phyloP scores from a whole-genome alignment of 1,140 invertebrate species.

The fruit fly (Drosophila melanogaster) region DNA sequence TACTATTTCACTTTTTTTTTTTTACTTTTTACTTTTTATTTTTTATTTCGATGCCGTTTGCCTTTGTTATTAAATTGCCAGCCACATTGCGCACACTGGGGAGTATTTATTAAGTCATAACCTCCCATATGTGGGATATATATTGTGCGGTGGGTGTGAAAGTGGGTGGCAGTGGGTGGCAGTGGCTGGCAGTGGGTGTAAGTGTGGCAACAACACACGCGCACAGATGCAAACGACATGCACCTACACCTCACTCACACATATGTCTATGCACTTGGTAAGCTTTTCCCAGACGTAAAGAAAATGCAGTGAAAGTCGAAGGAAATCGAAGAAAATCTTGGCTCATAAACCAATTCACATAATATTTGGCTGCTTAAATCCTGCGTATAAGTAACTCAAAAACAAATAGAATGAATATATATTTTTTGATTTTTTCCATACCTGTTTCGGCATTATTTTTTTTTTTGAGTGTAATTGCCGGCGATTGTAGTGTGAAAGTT shows the following conservation, averaged over 20 bases:
- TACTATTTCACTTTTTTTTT: slow-evolving; percentile 1
- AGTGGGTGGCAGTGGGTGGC: not conserved
- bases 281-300: slow-evolving; percentile 9
- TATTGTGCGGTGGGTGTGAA: not conserved
- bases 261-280: not conserved
- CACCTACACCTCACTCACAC: slow-evolving; percentile 35
- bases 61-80: slow-evolving; percentile 80
- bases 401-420: too few species aligned
- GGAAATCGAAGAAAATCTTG: not conserved
- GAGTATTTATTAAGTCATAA: slow-evolving; percentile 82
- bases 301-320: slow-evolving; percentile 13
- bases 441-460: too few species aligned
- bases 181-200: slow-evolving; percentile 11
- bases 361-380: not conserved
- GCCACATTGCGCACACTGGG: slow-evolving; percentile 70
- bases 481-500: slow-evolving; percentile 42
- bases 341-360: too few species aligned
- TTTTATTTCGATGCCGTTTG: slow-evolving; percentile 54
- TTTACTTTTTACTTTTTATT: not conserved
- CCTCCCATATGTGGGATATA: slow-evolving; percentile 17
- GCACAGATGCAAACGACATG: slow-evolving; percentile 41
- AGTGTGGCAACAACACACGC: slow-evolving; percentile 7
- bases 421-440: too few species aligned
- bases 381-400: too few species aligned
- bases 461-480: not conserved